A percentile compares a stretch with the other conserved stretches of the same genome.
phyloP scores from a whole-genome alignment of 2,113 vertebrate genomes.

The Nettapus auritus region DNA sequence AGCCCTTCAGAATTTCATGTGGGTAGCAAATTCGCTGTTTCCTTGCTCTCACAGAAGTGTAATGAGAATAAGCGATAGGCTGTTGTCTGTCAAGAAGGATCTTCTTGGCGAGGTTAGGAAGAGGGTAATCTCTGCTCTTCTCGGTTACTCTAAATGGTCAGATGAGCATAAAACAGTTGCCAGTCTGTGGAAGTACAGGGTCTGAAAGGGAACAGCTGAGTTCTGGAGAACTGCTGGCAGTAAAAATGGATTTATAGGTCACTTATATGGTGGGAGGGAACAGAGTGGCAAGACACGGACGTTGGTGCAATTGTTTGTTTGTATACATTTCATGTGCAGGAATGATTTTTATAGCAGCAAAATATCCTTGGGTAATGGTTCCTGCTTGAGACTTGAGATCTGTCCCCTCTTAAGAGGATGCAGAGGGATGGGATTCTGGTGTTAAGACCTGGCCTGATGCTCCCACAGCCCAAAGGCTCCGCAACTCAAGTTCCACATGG shows the following conservation, averaged over 20 bases:
- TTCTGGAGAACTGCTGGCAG: background rate
- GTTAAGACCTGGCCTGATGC: background rate
- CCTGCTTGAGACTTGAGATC: background rate
- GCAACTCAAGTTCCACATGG: background rate
- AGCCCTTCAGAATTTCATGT: background rate
- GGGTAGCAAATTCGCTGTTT: background rate
- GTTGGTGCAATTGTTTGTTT: background rate
- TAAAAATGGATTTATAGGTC: background rate
- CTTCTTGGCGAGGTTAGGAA: background rate
- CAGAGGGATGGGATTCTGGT: background rate
- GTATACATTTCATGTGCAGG: background rate
- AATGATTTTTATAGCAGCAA: background rate
- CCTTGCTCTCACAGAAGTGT: background rate
- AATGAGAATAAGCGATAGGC: background rate
- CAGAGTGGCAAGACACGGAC: background rate
- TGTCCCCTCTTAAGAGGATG: background rate
- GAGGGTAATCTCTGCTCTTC: constrained; percentile 1
- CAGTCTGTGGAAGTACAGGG: background rate
- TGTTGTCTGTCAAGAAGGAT: background rate
- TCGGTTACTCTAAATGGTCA: background rate
- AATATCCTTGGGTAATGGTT: background rate
- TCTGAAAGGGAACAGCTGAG: background rate
- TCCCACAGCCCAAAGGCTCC: background rate
- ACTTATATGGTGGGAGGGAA: background rate
- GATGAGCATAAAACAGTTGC: background rate